Evolutionary conservation across 1,140 invertebrate species (phyloP), one percentile per base, ranked within the genome.

Genomic region (Caenorhabditis briggsae): DNA sequence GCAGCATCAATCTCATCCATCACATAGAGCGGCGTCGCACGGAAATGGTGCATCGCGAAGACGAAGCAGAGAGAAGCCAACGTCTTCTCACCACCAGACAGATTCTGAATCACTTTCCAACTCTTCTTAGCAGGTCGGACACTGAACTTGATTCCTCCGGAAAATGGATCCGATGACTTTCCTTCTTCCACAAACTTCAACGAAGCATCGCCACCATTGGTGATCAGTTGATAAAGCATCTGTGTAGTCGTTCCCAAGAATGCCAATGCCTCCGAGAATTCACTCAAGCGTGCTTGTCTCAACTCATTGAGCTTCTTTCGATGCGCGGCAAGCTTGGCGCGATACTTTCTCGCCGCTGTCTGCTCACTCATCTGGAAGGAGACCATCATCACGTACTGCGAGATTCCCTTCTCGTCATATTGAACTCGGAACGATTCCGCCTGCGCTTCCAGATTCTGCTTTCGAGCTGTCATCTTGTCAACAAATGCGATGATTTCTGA

Each of bases 1-100:
- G 98, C 98, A 5, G 98, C 98, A 93, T 99, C 98, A 88, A 99
- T 99, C 93, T 99, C 97, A 91, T 99, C 98, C 97, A 99, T 99
- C n/a, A 95, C 97, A 92, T 99, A 99, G 0, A 99, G 93, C 0
- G 98, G 98, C 1, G 97, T 98, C 0, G 98, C 97, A 11, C 86
- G 98, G 93, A 97, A 99, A 92, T 98, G 96, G 93, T 99, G 98
- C 2, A 99, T 93, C 0, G 97, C 98, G 94, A 99, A 99, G 0
- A 99, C 97, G 2, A 99, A 93, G 0, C 97, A 96, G 20, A 99
- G 93, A 0, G 97, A 99, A 11, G 97, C 97, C 0, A 99, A 93
- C 0, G 98, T 99, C 93, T 99, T 99, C 93, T 99, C 98, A 1
- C 98, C 98, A 25, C 98, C 98, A 1, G 97, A 98, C 20, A 99